Percentiles rank a stretch among this genome's conserved stretches.
These are phyloP conservation scores for Venturia canescens DNA, from an alignment of 1,140 invertebrate genomes.

Conservation along the genomic window DNA sequence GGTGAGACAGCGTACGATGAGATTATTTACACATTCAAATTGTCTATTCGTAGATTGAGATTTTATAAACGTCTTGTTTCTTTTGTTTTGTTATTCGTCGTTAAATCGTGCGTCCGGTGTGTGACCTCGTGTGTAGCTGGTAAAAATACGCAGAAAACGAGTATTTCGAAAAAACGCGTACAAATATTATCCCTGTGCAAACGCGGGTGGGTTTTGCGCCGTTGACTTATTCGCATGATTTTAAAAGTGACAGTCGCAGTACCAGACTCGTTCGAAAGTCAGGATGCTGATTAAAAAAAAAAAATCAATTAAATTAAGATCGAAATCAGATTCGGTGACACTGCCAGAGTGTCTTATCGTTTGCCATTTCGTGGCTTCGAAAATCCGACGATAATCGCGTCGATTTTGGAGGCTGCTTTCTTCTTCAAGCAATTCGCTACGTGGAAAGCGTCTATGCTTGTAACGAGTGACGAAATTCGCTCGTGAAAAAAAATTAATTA, in stretches of 20 bases:
- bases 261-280: not conserved
- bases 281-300: not conserved
- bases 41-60: slow-evolving; percentile 8
- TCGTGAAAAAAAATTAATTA: slow-evolving; percentile 11
- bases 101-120: slow-evolving; percentile 10
- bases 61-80: slow-evolving; percentile 8
- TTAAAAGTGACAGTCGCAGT: no score
- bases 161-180: not conserved
- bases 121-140: not conserved
- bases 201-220: not conserved
- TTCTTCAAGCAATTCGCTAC: no score
- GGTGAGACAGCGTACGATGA: slow-evolving; percentile 28
- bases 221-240: not conserved
- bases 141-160: slow-evolving; percentile 6
- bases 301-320: not conserved
- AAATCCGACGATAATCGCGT: no score
- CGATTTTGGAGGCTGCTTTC: no score
- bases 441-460: no score
- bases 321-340: not conserved
- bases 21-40: slow-evolving; percentile 43
- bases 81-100: slow-evolving; percentile 12
- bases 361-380: not conserved
- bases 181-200: not conserved
- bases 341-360: not conserved
- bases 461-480: not conserved